These are phyloP conservation scores for Vannuccia rotundouncinata DNA, from an alignment of 2,888 invertebrate species.

Conservation along the genomic window DNA sequence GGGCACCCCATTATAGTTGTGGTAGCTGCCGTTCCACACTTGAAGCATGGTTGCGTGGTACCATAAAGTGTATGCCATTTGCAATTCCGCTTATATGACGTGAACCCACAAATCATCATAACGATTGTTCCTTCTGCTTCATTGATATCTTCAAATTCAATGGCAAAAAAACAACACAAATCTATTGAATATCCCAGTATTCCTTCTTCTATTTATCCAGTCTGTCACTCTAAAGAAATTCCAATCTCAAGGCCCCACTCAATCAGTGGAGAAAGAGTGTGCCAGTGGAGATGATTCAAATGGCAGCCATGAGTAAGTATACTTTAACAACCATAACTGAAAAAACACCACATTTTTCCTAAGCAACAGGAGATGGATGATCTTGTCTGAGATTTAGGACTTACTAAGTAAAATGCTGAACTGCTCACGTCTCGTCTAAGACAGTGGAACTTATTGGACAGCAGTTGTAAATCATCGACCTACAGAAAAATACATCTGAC, in stretches of 20 bases:
- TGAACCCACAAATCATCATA: slow-evolving; percentile 28
- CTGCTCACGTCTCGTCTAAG: slow-evolving; percentile 29
- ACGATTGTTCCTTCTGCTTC: slow-evolving; percentile 18
- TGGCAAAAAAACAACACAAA: neutral
- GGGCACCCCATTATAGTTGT: slow-evolving; percentile 20
- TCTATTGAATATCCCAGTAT: slow-evolving; percentile 17
- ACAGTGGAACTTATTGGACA: slow-evolving; percentile 27
- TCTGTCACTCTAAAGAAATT: neutral
- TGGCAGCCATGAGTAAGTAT: slow-evolving; percentile 8
- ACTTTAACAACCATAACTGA: slow-evolving; percentile 1
- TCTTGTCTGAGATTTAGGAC: slow-evolving; percentile 27
- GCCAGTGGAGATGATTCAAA: slow-evolving; percentile 22
- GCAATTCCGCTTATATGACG: slow-evolving; percentile 23
- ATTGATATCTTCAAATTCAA: neutral
- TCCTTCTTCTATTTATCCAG: slow-evolving; percentile 16
- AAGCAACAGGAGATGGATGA: slow-evolving; percentile 31
- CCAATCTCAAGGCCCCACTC: slow-evolving; percentile 10
- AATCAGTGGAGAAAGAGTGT: slow-evolving; percentile 9
- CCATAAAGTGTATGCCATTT: slow-evolving; percentile 5
- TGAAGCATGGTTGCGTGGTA: slow-evolving; percentile 14
- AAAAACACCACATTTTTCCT: slow-evolving; percentile 24
- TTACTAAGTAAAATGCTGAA: slow-evolving; percentile 25
- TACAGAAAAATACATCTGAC: slow-evolving; percentile 12
- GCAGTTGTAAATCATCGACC: slow-evolving; percentile 10
- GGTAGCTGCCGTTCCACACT: slow-evolving; percentile 22